Percentiles rank a stretch among this genome's conserved stretches.
Conservation (phyloP, 2,113 vertebrate species). For the Passer domesticus region DNA sequence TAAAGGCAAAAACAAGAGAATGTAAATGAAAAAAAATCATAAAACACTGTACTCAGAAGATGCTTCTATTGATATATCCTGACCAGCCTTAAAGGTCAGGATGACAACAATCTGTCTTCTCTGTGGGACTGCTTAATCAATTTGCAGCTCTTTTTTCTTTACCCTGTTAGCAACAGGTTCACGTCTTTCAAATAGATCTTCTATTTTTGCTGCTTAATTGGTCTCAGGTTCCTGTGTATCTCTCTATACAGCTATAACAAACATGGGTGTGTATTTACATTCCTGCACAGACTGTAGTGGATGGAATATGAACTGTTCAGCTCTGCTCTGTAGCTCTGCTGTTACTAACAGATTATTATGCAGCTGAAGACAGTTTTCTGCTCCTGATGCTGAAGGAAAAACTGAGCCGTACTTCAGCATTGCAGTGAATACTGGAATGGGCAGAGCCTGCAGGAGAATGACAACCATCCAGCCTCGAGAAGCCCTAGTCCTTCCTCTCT, state of each 20-base stretch:
- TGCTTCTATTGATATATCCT: constrained; percentile 27
- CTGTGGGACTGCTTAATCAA: constrained; percentile 40
- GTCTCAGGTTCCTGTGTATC: not conserved
- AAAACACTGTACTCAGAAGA: constrained; percentile 4
- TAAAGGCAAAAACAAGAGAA: constrained; percentile 35
- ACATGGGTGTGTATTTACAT: not conserved
- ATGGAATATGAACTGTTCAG: not conserved
- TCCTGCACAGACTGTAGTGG: not conserved
- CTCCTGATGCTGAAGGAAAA: not conserved
- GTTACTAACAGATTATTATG: not conserved
- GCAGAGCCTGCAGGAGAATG: not conserved
- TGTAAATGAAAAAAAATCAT: constrained; percentile 52
- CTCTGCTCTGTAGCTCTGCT: not conserved
- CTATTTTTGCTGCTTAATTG: not conserved
- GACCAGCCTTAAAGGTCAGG: constrained; percentile 57
- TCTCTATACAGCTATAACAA: not conserved
- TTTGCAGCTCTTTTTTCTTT: not conserved
- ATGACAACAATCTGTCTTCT: constrained; percentile 52
- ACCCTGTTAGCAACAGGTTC: constrained; percentile 6
- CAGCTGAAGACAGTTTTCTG: not conserved
- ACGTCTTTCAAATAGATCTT: not conserved
- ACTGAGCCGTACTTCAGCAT: not conserved
- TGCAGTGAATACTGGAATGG: not conserved
- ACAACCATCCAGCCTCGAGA: not conserved
- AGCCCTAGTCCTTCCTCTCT: not conserved